Base-by-base conservation (phyloP, 2,888 invertebrate species). In the Anarsia innoxiella region DNA sequence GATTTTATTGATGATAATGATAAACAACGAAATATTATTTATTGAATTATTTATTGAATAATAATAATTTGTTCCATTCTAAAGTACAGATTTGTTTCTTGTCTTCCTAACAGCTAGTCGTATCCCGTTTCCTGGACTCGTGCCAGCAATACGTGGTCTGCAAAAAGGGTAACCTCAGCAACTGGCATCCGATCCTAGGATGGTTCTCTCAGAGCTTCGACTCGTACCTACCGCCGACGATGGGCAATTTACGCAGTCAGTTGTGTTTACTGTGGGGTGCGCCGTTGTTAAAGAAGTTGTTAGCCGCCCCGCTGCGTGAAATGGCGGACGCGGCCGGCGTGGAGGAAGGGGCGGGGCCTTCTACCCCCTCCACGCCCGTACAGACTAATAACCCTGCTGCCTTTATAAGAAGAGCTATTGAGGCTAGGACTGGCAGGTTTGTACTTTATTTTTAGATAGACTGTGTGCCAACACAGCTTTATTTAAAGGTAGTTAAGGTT, bases 131-230 rank as follows among this genome's bases (percentile, higher is more conserved):
- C 53, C 77, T 99, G 48, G 94, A 96, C 72, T 92, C 92, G 45
- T 97, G 97, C 74, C 94, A 95, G 54, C 92, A 93, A 52, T 95
- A 96, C 57, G 96, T 97, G n/a, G 92, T 93, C 4, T 92, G 91
- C 54, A 97, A 97, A 71, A 90, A 92, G 56, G 94, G 96, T 1
- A 95, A 95, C 61, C 88, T 97, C 33, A 95, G 96, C 32, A 96
- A 97, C 73, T 99, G 98, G 98, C 98, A 99, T 76, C 98, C 98
- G 2, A 91, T 99, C 13, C 88, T 99, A 8, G 99, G 99, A 25
- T 99, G 98, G 97, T 97, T 97, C 67, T 89, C 92, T 0, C 92
- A 93, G 45, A 87, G 90, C 2, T 86, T 90, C 32, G 91, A 92
- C 57, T 72, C 80, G 0, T 89, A 89, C 39, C 80, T 93, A 1